A percentile compares a stretch with the other conserved stretches of the same genome.
Evolutionary conservation across 2,888 invertebrate species (phyloP).

Genomic region (Caenorhabditis afra): DNA sequence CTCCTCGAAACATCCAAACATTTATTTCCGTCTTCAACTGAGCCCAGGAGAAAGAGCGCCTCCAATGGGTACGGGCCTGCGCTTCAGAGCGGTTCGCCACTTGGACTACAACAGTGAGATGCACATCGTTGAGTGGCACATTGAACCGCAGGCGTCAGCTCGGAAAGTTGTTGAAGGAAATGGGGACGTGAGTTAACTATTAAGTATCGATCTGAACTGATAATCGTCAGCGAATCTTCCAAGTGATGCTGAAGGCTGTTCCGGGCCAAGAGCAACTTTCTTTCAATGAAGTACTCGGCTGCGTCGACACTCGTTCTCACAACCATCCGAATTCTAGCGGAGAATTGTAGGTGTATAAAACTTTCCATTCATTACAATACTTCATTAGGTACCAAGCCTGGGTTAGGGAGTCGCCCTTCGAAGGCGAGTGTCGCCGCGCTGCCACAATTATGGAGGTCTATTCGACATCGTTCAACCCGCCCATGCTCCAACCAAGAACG

Average conservation of each 20-base stretch:
- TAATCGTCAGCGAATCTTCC: constrained; percentile 36
- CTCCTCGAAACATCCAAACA: constrained; percentile 24
- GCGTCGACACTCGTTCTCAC: constrained; percentile 11
- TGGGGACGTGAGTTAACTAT: constrained; percentile 16
- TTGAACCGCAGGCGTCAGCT: not conserved
- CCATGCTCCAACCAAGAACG: not conserved
- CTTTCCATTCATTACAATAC: not conserved
- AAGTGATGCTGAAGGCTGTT: constrained; percentile 5
- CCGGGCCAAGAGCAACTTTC: constrained; percentile 13
- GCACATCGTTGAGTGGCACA: constrained; percentile 6
- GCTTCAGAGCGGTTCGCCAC: constrained; percentile 16
- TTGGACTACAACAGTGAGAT: constrained; percentile 1
- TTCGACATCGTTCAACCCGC: constrained; percentile 9
- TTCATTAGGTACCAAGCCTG: constrained; percentile 26
- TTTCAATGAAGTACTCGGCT: not conserved
- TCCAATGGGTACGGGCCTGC: constrained; percentile 16
- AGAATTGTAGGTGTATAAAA: not conserved
- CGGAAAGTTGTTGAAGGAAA: not conserved
- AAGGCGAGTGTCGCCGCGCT: constrained; percentile 18
- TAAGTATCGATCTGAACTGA: too few relatives aligned
- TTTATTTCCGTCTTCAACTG: constrained; percentile 34
- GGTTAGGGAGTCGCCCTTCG: constrained; percentile 28
- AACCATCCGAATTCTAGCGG: constrained; percentile 1
- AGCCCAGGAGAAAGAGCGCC: not conserved
- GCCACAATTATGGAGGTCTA: constrained; percentile 36